Evolutionary conservation across 1,140 invertebrate genomes (phyloP).

Genomic region (Cryptotermes secundus): DNA sequence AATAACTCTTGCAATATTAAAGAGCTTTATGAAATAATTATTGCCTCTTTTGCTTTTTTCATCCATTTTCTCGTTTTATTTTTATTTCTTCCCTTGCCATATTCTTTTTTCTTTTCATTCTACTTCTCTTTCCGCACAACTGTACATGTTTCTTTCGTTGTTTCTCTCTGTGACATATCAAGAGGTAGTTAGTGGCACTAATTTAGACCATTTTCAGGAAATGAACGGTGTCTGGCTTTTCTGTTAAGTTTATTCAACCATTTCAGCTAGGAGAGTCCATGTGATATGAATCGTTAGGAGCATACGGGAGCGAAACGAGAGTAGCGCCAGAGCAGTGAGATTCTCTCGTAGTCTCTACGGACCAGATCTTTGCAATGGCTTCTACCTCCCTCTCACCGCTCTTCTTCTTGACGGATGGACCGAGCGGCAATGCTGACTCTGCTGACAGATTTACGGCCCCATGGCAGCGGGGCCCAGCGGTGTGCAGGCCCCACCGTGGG

Average conservation of each 20-base stretch:
- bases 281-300: not conserved
- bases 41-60: not conserved
- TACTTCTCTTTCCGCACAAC: not conserved
- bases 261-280: no score
- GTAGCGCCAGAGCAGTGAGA: not conserved
- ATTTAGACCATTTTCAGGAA: no score
- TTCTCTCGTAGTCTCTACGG: not conserved
- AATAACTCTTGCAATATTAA: no score
- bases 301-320: not conserved
- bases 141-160: not conserved
- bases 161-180: not conserved
- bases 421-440: slow-evolving; percentile 32
- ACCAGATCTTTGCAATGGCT: not conserved
- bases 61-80: not conserved
- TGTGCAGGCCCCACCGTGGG: slow-evolving; percentile 6
- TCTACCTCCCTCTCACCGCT: not conserved
- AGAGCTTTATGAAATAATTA: not conserved
- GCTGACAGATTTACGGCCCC: slow-evolving; percentile 38
- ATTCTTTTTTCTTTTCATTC: not conserved
- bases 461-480: slow-evolving; percentile 21
- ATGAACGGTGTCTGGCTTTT: no score
- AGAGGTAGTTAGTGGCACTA: no score
- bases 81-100: not conserved
- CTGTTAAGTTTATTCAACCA: no score
- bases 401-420: slow-evolving; percentile 36